Conservation (phyloP, 2,113 vertebrate genomes). For the Picathartes gymnocephalus region DNA sequence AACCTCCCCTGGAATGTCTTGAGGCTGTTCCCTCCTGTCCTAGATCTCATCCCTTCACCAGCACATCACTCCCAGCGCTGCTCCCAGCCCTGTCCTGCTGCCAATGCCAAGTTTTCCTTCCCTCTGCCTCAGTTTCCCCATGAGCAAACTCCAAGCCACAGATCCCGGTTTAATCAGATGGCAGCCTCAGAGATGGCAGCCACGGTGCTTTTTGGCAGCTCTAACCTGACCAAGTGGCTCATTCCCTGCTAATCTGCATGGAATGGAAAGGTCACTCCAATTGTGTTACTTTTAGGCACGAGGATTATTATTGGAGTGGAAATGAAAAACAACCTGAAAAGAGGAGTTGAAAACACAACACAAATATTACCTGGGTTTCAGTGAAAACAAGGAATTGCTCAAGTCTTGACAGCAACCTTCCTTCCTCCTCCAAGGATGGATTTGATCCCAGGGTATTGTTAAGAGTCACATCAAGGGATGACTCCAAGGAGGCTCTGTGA, state of each 20-base stretch:
- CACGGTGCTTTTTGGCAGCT: not conserved
- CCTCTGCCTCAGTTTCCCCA: not conserved
- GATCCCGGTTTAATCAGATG: not conserved
- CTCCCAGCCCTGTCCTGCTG: not conserved
- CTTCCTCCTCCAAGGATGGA: not conserved
- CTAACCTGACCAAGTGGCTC: not conserved
- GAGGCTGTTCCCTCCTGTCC: not conserved
- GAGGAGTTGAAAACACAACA: not conserved
- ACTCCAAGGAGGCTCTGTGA: not conserved
- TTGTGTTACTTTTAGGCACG: not conserved
- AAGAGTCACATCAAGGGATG: not conserved
- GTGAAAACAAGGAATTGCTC: not conserved
- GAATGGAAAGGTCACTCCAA: not conserved
- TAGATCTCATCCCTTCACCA: not conserved
- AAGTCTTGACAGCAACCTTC: not conserved
- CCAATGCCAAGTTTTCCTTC: not conserved
- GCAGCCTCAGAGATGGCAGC: not conserved
- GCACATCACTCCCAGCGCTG: rapidly evolving
- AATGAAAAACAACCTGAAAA: not conserved
- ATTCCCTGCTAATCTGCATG: not conserved
- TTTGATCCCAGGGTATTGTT: not conserved
- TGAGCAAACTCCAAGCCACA: not conserved
- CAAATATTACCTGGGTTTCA: not conserved
- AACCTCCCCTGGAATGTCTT: not conserved
- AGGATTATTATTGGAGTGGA: not conserved